Evolutionary conservation across 2,113 vertebrate species (phyloP), one percentile per base, ranked within the genome.

Genomic region (Turnix velox): DNA sequence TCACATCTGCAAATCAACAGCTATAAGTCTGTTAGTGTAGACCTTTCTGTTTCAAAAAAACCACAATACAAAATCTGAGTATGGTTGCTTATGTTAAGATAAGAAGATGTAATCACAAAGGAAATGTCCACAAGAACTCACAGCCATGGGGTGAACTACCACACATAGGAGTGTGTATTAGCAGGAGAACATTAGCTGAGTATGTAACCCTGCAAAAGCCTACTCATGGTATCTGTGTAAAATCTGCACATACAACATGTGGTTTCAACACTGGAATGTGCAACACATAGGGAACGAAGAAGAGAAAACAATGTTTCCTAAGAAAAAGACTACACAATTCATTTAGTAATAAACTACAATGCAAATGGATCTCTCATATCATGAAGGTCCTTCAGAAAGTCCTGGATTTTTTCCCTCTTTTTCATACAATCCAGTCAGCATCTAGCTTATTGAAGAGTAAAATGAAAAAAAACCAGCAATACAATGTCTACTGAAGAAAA

Each of bases 1-100:
- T 94, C 85, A 87, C 55, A 91, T 95, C 54, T 92, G 73, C 51
- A 93, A 86, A 91, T 87, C 66, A 95, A 93, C 71, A 96, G 40
- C 78, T 74, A 37, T 25, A 40, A 15, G 35, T 45, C 77, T 96
- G 40, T 72, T 87, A 61, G 48, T 14, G 35, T 25, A 63, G 43
- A 35, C 13, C 68, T 30, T 51, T 75, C 48, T 58, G 54, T 74
- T 59, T 74, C 12, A 77, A 81, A 6, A 77, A 62, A 89, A 63
- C n/a, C n/a, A n/a, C 0, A 0, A 59, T 25, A 87, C 12, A 33
- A 76, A 87, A 66, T 62, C 6, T 59, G 73, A 92, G 16, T 42
- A 66, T 9, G 65, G 17, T 27, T 84, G 49, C 51, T 94, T 85
- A 55, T 73, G 7, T 82, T 86, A 71, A 75, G 51, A 76, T 77